These are phyloP conservation scores for Laothoe populi DNA, from an alignment of 2,888 invertebrate genomes.

Conservation along the genomic window DNA sequence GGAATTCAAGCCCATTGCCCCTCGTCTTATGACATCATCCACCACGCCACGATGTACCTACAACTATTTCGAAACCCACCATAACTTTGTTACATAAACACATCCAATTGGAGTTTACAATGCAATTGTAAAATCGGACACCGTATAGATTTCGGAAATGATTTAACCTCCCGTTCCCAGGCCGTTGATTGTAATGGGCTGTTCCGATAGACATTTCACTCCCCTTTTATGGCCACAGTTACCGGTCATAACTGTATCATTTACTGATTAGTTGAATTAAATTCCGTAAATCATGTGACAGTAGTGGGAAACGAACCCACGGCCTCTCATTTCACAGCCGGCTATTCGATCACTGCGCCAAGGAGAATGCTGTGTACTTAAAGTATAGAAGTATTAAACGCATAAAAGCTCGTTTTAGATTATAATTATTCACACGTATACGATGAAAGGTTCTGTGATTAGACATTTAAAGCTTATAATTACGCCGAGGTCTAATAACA, in stretches of 20 bases:
- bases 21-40: too few species aligned
- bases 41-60: too few species aligned
- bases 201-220: slow-evolving; percentile 60
- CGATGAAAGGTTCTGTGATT: slow-evolving; percentile 31
- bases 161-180: slow-evolving; percentile 76
- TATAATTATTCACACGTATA: slow-evolving; percentile 20
- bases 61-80: too few species aligned
- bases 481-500: slow-evolving; percentile 33
- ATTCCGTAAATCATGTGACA: slow-evolving; percentile 25
- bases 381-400: too few species aligned
- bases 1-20: too few species aligned
- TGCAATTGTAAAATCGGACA: slow-evolving; percentile 3
- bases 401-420: not conserved
- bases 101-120: slow-evolving; percentile 14
- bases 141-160: slow-evolving; percentile 68
- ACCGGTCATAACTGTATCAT: slow-evolving; percentile 22
- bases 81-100: slow-evolving; percentile 1
- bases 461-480: slow-evolving; percentile 35
- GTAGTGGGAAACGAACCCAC: too few species aligned
- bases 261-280: slow-evolving; percentile 32
- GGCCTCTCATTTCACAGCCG: too few species aligned
- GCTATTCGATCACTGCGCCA: not conserved
- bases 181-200: slow-evolving; percentile 51
- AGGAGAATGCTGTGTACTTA: too few species aligned
- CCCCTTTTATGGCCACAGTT: slow-evolving; percentile 49